Percentiles rank a stretch among this genome's conserved stretches.
Evolutionary conservation across 2,797 vertebrate genomes (phyloP).

Genomic region (Rhinogobio ventralis): DNA sequence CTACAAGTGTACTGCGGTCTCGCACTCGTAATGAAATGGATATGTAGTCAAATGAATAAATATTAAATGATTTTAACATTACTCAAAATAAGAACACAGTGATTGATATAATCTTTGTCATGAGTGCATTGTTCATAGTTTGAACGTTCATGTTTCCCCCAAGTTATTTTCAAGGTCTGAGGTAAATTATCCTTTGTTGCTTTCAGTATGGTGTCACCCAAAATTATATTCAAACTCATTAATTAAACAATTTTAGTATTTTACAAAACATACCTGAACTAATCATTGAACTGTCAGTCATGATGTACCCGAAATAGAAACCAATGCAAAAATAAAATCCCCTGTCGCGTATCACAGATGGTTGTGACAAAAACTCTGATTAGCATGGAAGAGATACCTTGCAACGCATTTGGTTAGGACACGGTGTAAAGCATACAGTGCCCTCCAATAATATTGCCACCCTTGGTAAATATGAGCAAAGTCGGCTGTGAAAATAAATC

Average conservation of each 20-base stretch:
- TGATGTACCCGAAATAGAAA: background rate
- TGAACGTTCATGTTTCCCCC: too few species aligned
- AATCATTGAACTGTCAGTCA: background rate
- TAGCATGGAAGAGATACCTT: background rate
- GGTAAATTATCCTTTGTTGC: background rate
- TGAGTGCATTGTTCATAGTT: background rate
- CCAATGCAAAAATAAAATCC: background rate
- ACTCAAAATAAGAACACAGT: background rate
- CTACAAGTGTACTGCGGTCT: background rate
- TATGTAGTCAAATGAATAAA: background rate
- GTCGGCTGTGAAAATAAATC: too few species aligned
- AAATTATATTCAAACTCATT: background rate
- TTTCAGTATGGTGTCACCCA: background rate
- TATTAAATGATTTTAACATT: background rate
- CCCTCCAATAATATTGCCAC: too few species aligned
- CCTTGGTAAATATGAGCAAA: too few species aligned
- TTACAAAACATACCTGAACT: background rate
- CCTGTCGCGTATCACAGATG: background rate
- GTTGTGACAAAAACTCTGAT: background rate
- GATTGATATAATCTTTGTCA: background rate
- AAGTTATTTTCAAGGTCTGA: background rate
- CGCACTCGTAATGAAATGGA: background rate
- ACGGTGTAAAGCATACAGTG: background rate
- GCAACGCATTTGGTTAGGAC: background rate
- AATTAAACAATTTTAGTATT: background rate